These are phyloP conservation scores for Drosophila barbarae DNA, from an alignment of 2,888 invertebrate genomes.

Conservation along the genomic window DNA sequence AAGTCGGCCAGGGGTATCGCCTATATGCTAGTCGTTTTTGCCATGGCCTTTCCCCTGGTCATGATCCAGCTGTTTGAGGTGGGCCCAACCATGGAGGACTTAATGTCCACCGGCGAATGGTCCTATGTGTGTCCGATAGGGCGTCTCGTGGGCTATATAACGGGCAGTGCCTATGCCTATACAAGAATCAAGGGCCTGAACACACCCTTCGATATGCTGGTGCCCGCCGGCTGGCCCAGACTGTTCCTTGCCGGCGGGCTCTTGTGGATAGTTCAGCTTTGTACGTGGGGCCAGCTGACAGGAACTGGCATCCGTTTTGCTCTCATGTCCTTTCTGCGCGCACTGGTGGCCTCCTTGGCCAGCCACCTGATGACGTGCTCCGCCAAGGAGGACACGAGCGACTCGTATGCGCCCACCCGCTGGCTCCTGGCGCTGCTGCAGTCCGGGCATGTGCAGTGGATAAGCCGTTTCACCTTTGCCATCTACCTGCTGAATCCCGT, in stretches of 20 bases:
- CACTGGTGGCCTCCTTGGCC: background rate
- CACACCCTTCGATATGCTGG: conserved; percentile 17
- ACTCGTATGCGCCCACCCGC: background rate
- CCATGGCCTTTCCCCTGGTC: conserved; percentile 5
- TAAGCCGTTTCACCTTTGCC: conserved; percentile 43
- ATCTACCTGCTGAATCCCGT: conserved; percentile 49
- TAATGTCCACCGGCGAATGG: background rate
- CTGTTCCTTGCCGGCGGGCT: background rate
- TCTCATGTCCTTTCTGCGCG: conserved; percentile 5
- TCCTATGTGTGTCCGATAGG: conserved; percentile 33
- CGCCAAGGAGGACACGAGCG: conserved; percentile 4
- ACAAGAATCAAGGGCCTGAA: background rate
- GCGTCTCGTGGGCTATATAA: conserved; percentile 36
- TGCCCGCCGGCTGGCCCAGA: conserved; percentile 10
- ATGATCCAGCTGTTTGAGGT: conserved; percentile 3
- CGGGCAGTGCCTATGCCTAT: conserved; percentile 47
- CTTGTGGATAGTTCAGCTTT: background rate
- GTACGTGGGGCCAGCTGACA: background rate
- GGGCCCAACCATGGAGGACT: conserved; percentile 14
- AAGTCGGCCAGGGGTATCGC: conserved; percentile 8
- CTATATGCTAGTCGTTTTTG: conserved; percentile 6
- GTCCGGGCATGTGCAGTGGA: conserved; percentile 29
- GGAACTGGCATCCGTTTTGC: background rate
- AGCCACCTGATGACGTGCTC: conserved; percentile 34
- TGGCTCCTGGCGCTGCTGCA: conserved; percentile 35